Percentiles rank a stretch among this genome's conserved stretches.
Conservation (phyloP, 2,888 invertebrate species). For the Microctonus hyperodae region DNA sequence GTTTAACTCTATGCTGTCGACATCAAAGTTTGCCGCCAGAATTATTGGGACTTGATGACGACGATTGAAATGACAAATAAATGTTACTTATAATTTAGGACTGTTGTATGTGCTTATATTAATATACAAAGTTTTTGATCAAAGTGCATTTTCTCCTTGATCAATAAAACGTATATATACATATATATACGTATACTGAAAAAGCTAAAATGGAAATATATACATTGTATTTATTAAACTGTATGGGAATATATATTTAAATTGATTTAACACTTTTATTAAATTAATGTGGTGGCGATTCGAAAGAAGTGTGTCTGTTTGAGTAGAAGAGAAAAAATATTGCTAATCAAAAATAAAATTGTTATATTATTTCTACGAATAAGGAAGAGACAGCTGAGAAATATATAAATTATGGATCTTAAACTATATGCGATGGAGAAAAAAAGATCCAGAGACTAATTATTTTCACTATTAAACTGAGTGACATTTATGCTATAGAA, state of each 20-base stretch:
- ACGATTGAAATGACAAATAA: constrained; percentile 69
- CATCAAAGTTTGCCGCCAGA: constrained; percentile 85
- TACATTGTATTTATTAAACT: not conserved
- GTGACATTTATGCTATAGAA: not conserved
- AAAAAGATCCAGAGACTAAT: not conserved
- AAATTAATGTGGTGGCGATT: not conserved
- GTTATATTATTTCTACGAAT: not conserved
- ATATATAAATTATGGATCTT: not conserved
- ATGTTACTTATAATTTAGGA: constrained; percentile 21
- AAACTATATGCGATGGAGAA: not conserved
- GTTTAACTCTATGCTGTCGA: constrained; percentile 88
- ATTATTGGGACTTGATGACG: constrained; percentile 85
- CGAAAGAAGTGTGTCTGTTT: not conserved
- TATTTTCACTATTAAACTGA: not conserved
- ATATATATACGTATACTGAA: too few species aligned
- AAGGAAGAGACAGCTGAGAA: not conserved
- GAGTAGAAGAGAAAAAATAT: not conserved
- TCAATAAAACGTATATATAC: not conserved
- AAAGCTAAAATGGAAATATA: not conserved
- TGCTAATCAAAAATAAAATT: not conserved
- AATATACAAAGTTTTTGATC: not conserved
- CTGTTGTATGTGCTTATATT: not conserved
- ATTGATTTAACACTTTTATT: not conserved
- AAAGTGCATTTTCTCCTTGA: not conserved
- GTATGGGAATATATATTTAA: not conserved